Evolutionary conservation across 2,888 invertebrate species (phyloP), one percentile per base, ranked within the genome.

Genomic region (Ophonus ardosiacus): DNA sequence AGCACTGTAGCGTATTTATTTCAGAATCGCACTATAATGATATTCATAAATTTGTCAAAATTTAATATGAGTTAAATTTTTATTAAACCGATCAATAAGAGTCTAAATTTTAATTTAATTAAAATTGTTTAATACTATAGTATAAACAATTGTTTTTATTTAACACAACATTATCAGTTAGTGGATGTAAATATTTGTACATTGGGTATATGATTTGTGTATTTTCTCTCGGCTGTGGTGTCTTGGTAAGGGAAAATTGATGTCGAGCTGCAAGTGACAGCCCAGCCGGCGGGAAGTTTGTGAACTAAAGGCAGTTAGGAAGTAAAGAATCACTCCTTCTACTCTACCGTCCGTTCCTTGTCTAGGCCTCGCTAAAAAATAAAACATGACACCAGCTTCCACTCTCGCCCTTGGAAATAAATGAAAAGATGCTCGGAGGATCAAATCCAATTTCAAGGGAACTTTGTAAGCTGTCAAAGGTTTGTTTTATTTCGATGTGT

Each of bases 221-320:
- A 51, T 13, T 51, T 10, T 13, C 4, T 51, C 10, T 6, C 13
- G 10, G 43, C 2, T 17, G 61, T 15, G 8, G 7, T n/a, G 61
- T 18, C 31, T 31, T 10, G 61, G 8, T 51, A 13, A 13, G 2
- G 43, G 38, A 71, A 71, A 71, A 71, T 71, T 71, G 71, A 71
- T 71, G 71, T 71, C 15, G 15, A 31, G 71, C 71, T 71, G 71
- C 71, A 43, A 71, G 40, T 71, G 71, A 71, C 71, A 71, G 71
- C 71, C 18, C 38, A 31, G 71, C 40, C 71, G 8, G 71, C 40
- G 71, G 40, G 31, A 71, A 71, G 71, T 71, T 71, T 7, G 71
- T 38, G 71, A 71, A 71, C 71, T 71, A 71, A 71, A 71, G 71
- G 71, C 71, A 71, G 38, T 71, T 71, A 71, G 43, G 71, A 71